Conservation (phyloP, 2,888 invertebrate genomes). For the Cephonodes hylas region DNA sequence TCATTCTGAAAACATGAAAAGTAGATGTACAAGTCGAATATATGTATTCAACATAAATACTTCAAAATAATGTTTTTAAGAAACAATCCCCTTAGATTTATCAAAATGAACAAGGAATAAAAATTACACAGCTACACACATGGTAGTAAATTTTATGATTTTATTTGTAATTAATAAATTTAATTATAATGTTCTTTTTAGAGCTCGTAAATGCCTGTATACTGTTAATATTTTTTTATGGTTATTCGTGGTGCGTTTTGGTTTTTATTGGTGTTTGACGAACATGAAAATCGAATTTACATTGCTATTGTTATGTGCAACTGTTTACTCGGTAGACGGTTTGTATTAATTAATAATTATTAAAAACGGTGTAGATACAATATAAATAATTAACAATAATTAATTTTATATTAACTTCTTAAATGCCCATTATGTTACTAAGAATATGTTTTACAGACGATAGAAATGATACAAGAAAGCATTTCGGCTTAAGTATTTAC, state of each 20-base stretch:
- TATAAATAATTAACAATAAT: too few relatives aligned
- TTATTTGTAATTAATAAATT: constrained; percentile 13
- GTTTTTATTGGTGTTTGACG: constrained; percentile 15
- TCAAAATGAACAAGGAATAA: background rate
- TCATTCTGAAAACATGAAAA: too few relatives aligned
- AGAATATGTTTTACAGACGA: constrained; percentile 27
- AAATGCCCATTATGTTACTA: background rate
- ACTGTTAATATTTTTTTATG: background rate
- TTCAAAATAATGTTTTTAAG: too few relatives aligned
- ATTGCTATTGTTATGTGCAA: constrained; percentile 25
- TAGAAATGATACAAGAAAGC: constrained; percentile 42
- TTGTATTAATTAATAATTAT: constrained; percentile 16
- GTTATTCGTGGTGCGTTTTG: constrained; percentile 1
- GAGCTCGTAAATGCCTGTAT: background rate
- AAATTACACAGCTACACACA: background rate
- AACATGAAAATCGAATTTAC: constrained; percentile 29
- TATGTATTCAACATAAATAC: too few relatives aligned
- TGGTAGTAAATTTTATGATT: constrained; percentile 8
- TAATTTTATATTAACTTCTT: background rate
- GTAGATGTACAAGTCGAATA: too few relatives aligned
- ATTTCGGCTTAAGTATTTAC: constrained; percentile 57
- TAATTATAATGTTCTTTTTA: constrained; percentile 10
- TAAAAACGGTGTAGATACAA: background rate
- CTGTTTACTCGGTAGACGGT: constrained; percentile 29
- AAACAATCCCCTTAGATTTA: background rate